These are phyloP conservation scores for Vanessa atalanta DNA, from an alignment of 1,140 invertebrate species.

Conservation along the genomic window DNA sequence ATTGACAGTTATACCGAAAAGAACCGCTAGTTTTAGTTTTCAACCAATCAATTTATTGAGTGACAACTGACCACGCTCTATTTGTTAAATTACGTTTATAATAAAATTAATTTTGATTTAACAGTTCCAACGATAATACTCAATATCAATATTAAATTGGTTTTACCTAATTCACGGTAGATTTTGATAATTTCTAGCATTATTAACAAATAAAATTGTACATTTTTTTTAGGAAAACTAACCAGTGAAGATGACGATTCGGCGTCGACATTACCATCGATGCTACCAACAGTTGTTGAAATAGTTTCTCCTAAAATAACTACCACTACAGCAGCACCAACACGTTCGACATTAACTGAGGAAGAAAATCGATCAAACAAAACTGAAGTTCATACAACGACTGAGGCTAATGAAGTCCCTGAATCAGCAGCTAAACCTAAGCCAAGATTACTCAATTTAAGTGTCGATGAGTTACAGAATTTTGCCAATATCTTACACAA, in stretches of 20 bases:
- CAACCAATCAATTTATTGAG: slow-evolving; percentile 1
- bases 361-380: slow-evolving; percentile 36
- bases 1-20: slow-evolving; percentile 47
- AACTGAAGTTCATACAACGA: slow-evolving; percentile 39
- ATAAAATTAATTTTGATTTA: not conserved
- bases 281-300: slow-evolving; percentile 21
- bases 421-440: slow-evolving; percentile 55
- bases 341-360: slow-evolving; percentile 39
- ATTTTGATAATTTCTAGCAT: not conserved
- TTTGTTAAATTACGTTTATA: not conserved
- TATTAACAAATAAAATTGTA: too few relatives aligned
- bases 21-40: slow-evolving; percentile 7
- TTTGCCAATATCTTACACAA: slow-evolving; percentile 72
- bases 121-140: too few relatives aligned
- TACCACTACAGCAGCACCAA: slow-evolving; percentile 31
- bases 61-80: slow-evolving; percentile 2
- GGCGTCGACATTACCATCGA: slow-evolving; percentile 20
- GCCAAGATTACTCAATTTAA: slow-evolving; percentile 67
- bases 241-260: slow-evolving; percentile 63
- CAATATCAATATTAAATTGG: not conserved
- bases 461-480: slow-evolving; percentile 70
- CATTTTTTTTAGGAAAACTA: slow-evolving; percentile 59
- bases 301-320: slow-evolving; percentile 4
- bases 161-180: not conserved
- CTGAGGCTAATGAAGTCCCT: slow-evolving; percentile 44